Evolutionary conservation across 1,140 invertebrate genomes (phyloP).

Genomic region (Drosophila pandora): DNA sequence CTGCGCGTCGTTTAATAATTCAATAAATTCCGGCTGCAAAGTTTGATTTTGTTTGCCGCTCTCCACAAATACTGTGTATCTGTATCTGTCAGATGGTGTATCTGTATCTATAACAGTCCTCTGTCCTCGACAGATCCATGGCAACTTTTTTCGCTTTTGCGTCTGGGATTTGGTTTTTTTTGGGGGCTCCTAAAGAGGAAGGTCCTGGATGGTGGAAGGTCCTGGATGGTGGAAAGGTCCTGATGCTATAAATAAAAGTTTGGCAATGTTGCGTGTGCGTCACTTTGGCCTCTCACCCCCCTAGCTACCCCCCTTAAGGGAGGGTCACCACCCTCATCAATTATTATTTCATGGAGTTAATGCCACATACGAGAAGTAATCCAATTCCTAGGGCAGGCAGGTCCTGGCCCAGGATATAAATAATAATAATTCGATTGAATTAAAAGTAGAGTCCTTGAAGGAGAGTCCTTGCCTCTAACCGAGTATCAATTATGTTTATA

Average conservation of each 20-base stretch:
- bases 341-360: constrained; percentile 41
- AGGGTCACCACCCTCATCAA: constrained; percentile 42
- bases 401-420: not conserved
- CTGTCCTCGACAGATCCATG: constrained; percentile 49
- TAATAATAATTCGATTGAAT: not conserved
- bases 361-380: constrained; percentile 37
- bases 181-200: constrained; percentile 25
- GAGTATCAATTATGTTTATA: constrained; percentile 9
- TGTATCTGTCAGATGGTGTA: constrained; percentile 9
- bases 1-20: constrained; percentile 25
- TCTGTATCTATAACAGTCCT: constrained; percentile 16
- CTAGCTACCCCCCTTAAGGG: too few species aligned
- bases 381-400: constrained; percentile 8
- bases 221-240: too few species aligned
- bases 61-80: constrained; percentile 15
- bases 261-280: constrained; percentile 40
- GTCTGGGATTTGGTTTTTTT: not conserved
- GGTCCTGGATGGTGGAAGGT: not conserved
- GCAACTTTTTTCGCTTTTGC: constrained; percentile 32
- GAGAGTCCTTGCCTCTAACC: too few species aligned
- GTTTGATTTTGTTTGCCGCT: constrained; percentile 30
- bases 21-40: constrained; percentile 26
- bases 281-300: not conserved
- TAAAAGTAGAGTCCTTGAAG: too few species aligned
- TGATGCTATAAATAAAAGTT: constrained; percentile 48